phyloP scores from a whole-genome alignment of 2,113 vertebrate genomes.

The Seriola quinqueradiata region DNA sequence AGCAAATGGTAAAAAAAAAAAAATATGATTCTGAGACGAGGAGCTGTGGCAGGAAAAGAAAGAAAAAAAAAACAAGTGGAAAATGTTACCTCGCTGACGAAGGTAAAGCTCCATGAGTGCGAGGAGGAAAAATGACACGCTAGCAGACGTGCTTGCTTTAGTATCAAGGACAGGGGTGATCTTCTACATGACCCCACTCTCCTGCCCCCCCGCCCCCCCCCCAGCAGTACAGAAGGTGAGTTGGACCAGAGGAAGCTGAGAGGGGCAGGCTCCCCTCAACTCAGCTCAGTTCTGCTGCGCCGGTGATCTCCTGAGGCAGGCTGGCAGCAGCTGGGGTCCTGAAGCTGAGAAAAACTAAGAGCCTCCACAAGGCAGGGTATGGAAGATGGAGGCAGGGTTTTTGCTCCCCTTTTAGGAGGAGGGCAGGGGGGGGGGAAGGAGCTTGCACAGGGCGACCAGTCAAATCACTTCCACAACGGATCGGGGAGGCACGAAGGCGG shows the following conservation, averaged over 20 bases:
- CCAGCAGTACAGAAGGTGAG: slow-evolving; percentile 45
- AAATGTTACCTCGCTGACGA: slow-evolving; percentile 71
- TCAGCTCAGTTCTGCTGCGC: slow-evolving; percentile 20
- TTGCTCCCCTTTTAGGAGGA: slow-evolving; percentile 32
- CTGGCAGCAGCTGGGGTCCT: slow-evolving; percentile 48
- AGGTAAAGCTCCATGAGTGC: slow-evolving; percentile 66
- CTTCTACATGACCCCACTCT: slow-evolving; percentile 37
- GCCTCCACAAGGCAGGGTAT: slow-evolving; percentile 41
- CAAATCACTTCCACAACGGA: slow-evolving; percentile 68
- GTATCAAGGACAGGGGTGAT: slow-evolving; percentile 46
- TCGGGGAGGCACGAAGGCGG: slow-evolving; percentile 24
- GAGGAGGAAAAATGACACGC: slow-evolving; percentile 25
- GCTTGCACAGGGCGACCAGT: slow-evolving; percentile 34
- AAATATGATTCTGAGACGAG: neutral
- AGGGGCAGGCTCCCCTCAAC: neutral
- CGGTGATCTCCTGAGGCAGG: slow-evolving; percentile 29
- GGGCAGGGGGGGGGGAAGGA: slow-evolving; percentile 50
- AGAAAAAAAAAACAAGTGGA: slow-evolving; percentile 44
- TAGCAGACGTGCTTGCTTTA: slow-evolving; percentile 29
- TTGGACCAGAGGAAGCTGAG: slow-evolving; percentile 34
- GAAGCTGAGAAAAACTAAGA: slow-evolving; percentile 37
- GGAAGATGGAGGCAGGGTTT: slow-evolving; percentile 59
- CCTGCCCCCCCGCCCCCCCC: slow-evolving; percentile 8
- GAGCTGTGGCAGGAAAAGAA: slow-evolving; percentile 8
- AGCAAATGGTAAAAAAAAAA: neutral